Base-by-base conservation (phyloP, 2,797 vertebrate genomes). In the Oryzias dopingdopingensis region DNA sequence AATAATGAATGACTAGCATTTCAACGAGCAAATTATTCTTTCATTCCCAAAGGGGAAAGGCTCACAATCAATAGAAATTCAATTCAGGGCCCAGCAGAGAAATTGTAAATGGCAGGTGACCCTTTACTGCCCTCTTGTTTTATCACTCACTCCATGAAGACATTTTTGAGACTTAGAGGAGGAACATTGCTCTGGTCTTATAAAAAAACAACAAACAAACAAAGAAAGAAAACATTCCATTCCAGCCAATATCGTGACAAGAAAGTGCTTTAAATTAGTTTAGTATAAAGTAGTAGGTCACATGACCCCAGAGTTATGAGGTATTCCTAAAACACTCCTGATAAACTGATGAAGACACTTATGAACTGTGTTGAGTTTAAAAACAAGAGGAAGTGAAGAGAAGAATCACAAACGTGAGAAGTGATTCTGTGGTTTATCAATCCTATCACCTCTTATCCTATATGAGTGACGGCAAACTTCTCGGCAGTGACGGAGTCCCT, bases 1-100 rank as follows among this genome's bases (percentile, higher is more conserved):
- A 79, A 84, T 83, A 81, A 84, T 76, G 52, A 78, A 80, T 69
- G 66, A 57, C 41, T 51, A 44, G 70, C 65, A 72, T 83, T 74
- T 65, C 57, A 52, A 50, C 20, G 6, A 2, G 47, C 40, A 59
- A 70, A 76, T 73, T 40, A 62, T 49, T 42, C 53, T 77, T 76
- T 58, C 42, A 70, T 67, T 56, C 43, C 74, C 40, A 57, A 65
- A 78, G 54, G 23, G 56, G 52, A 17, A 26, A 62, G 12, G 29
- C 5, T 14, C 10, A 4, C 47, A 63, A 70, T 81, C 72, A 56
- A 67, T 74, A 52, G 50, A 37, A 67, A 76, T 62, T 75, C n/a
- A 49, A 71, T 76, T 46, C 17, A 15, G 43, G 0, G 29, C 23
- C 7, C 4, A 49, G 50, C 65, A 70, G 68, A 6, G 68, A 40